phyloP scores from a whole-genome alignment of 2,888 invertebrate genomes.

The Stenchaetothrips biformis region DNA sequence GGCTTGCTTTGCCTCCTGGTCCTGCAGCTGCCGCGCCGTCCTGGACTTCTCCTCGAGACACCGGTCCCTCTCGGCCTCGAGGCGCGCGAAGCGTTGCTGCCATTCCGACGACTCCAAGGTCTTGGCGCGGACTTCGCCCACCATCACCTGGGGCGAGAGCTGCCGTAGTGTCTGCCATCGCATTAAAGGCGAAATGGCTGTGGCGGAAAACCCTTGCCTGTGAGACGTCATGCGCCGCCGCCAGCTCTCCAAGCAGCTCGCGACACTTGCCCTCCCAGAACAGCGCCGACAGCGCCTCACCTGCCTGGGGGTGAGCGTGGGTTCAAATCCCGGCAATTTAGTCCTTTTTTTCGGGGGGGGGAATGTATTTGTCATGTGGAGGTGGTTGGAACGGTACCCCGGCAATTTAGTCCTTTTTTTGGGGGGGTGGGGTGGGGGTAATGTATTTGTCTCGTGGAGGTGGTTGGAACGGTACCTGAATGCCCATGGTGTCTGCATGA shows the following conservation, averaged over 20 bases:
- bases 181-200: not conserved
- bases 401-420: not conserved
- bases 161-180: not conserved
- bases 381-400: not conserved
- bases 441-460: no score
- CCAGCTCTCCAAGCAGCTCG: not conserved
- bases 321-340: not conserved
- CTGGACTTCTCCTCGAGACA: not conserved
- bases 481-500: not conserved
- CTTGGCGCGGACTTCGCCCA: not conserved
- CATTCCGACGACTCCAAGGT: not conserved
- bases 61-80: not conserved
- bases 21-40: not conserved
- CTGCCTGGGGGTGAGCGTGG: not conserved
- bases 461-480: not conserved
- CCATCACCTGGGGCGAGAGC: not conserved
- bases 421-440: no score
- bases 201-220: not conserved
- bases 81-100: not conserved
- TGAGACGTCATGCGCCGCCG: not conserved
- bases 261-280: constrained; percentile 16
- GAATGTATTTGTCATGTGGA: no score
- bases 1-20: not conserved
- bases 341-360: no score
- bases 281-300: not conserved